Base-by-base conservation (phyloP, 2,888 invertebrate genomes). In the Microplitis manilae region DNA sequence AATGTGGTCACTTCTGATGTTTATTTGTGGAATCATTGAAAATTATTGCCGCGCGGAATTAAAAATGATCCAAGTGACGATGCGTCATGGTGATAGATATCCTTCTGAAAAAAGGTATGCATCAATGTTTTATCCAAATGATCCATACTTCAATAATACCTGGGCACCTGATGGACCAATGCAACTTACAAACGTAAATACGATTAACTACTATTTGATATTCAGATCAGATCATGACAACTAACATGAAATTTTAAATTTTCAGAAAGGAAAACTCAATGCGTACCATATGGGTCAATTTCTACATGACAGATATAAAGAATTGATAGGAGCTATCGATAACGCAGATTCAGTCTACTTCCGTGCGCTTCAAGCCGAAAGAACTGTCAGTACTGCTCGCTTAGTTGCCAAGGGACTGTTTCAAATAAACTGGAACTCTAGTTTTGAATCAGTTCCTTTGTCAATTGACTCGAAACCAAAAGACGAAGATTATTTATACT, bases 321-420 rank as follows among this genome's bases (percentile, higher is more conserved):
- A 68, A 20, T 13, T 77, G 2, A 30, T 77, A 6, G 73, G 50
- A n/a, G 0, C 40, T 39, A 5, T 9, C 15, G 68, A 61, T 59
- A 62, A 68, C 15, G 17, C 17, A 6, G 30, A 61, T 30, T 40
- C n/a, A 5, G 68, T 77, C 20, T 72, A 61, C 30, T 77, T 77
- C 9, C 72, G 68, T 8, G 65, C 73, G 13, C 15, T 20, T n/a
- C 17, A 41, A 20, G 8, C 41, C 17, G n/a, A 8, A 4, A 39
- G 79, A 62, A 40, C 79, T 7, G 76, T 76, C 38, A 74, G 62
- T 70, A 74, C 76, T 59, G 67, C 73, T 2, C 77, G 76, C 67
- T 65, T 76, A 8, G 75, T 79, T 4, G 73, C 77, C 0, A 75
- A 75, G n/a, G 79, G 77, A 61, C 15, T 79, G 13, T 79, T 73